Evolutionary conservation across 2,888 invertebrate species (phyloP).

Genomic region (Oscheius onirici): DNA sequence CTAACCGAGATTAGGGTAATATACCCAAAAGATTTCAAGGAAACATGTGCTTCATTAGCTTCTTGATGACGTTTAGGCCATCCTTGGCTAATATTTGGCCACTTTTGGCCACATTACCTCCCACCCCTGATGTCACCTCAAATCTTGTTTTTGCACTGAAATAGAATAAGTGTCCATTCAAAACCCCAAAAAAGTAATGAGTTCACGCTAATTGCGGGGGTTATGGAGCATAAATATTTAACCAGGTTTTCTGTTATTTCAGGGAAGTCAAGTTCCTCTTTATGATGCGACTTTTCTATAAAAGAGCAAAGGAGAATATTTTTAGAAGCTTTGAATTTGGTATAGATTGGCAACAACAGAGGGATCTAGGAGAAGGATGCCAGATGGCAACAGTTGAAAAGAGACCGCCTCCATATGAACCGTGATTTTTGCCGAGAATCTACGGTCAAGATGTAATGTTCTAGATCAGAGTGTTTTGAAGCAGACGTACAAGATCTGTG

Average conservation of each 20-base stretch:
- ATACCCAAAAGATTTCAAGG: conserved; percentile 3
- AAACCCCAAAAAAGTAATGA: conserved; percentile 1
- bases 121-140: conserved; percentile 17
- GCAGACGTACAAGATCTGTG: too few relatives aligned
- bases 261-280: neutral
- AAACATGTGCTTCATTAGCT: conserved; percentile 20
- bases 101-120: conserved; percentile 18
- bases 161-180: neutral
- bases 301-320: neutral
- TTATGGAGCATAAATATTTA: conserved; percentile 19
- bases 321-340: neutral
- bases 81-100: conserved; percentile 21
- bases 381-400: conserved; percentile 22
- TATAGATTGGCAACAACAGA: neutral
- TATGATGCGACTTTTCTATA: conserved; percentile 7
- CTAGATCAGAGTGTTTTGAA: too few relatives aligned
- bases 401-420: conserved; percentile 6
- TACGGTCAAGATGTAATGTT: conserved; percentile 5
- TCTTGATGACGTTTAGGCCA: conserved; percentile 19
- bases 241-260: conserved; percentile 6
- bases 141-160: neutral
- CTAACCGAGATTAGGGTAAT: conserved; percentile 16
- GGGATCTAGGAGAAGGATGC: neutral
- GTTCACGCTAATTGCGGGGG: conserved; percentile 10
- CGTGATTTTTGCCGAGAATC: neutral